Conservation (phyloP, 2,888 invertebrate genomes). For the Therioaphis trifolii region DNA sequence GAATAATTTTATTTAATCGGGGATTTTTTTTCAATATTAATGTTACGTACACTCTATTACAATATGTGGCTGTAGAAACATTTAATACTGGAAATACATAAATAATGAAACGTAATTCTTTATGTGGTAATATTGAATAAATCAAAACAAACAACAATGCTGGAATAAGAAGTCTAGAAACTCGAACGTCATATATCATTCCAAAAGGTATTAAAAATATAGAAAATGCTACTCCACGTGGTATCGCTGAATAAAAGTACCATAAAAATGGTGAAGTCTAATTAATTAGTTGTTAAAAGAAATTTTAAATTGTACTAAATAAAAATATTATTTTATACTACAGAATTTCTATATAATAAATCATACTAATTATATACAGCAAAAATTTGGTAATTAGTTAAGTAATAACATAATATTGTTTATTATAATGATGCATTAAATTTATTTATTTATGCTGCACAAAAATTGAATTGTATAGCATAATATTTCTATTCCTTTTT, state of each 20-base stretch:
- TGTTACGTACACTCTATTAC: slow-evolving; percentile 85
- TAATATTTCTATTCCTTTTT: no score
- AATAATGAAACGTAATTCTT: slow-evolving; percentile 96
- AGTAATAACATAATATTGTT: no score
- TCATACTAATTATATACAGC: no score
- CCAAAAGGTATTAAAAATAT: slow-evolving; percentile 84
- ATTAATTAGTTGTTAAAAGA: slow-evolving; percentile 69
- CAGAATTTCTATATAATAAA: not conserved
- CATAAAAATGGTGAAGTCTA: slow-evolving; percentile 94
- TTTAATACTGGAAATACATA: slow-evolving; percentile 96
- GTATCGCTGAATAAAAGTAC: slow-evolving; percentile 98
- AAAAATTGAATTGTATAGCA: no score
- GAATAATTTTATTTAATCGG: not conserved
- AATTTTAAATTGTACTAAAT: slow-evolving; percentile 22
- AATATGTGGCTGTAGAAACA: slow-evolving; percentile 86
- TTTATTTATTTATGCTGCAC: no score
- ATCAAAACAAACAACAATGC: slow-evolving; percentile 83
- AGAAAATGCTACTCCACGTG: slow-evolving; percentile 88
- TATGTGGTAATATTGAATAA: slow-evolving; percentile 97
- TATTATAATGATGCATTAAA: no score
- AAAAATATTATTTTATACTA: slow-evolving; percentile 1
- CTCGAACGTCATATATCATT: slow-evolving; percentile 78
- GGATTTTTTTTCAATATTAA: not conserved
- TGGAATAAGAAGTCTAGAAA: slow-evolving; percentile 77
- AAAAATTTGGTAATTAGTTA: no score